Evolutionary conservation across 1,140 invertebrate genomes (phyloP).

Genomic region (Drusus annulatus): DNA sequence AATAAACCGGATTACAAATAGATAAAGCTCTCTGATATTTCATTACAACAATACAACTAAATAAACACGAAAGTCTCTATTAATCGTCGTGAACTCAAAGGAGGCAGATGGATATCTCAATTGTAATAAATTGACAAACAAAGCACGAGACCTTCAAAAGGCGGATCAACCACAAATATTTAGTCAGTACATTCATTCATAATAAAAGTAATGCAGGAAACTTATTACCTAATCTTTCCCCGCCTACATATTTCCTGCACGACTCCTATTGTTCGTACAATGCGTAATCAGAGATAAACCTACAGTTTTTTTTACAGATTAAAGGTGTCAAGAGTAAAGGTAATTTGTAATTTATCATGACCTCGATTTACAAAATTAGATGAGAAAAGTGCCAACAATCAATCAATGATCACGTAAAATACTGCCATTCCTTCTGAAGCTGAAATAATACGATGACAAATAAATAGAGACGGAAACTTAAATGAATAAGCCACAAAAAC

Average conservation of each 20-base stretch:
- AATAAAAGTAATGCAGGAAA: constrained; percentile 5
- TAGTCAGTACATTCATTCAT: constrained; percentile 15
- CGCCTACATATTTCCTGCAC: constrained; percentile 36
- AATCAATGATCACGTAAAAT: too few species aligned
- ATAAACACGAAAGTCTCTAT: background rate
- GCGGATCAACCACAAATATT: constrained; percentile 28
- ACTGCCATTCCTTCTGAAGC: too few species aligned
- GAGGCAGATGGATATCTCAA: constrained; percentile 8
- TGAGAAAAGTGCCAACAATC: too few species aligned
- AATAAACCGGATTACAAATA: too few species aligned
- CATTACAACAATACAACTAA: too few species aligned
- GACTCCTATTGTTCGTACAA: background rate
- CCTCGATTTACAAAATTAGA: constrained; percentile 10
- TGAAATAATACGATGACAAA: too few species aligned
- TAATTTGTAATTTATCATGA: constrained; percentile 24
- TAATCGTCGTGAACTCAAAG: background rate
- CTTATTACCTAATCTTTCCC: constrained; percentile 24
- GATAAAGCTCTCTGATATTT: too few species aligned
- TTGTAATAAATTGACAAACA: background rate
- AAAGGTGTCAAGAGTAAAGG: constrained; percentile 35
- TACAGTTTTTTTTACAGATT: constrained; percentile 15
- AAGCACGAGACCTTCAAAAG: constrained; percentile 3
- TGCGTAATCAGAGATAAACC: constrained; percentile 6
- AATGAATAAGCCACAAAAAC: too few species aligned
- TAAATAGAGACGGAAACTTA: too few species aligned